Percentiles rank a stretch among this genome's conserved stretches.
Evolutionary conservation across 2,888 invertebrate genomes (phyloP).

Genomic region (Epinotia ramella): DNA sequence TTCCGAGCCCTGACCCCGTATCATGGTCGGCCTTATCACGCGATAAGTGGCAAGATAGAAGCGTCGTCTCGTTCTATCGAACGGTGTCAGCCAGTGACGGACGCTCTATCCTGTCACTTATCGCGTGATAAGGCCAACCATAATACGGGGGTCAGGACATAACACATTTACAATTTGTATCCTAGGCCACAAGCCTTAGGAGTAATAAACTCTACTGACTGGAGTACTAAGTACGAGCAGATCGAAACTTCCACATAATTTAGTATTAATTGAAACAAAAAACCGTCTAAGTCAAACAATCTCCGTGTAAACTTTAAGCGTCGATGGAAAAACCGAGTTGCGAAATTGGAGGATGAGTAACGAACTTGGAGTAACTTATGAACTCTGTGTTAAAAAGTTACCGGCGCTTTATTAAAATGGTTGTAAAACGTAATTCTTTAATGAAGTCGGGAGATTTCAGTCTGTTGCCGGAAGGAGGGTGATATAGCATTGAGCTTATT

Average conservation of each 20-base stretch:
- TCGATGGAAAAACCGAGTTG: slow-evolving; percentile 18
- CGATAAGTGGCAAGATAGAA: too few species aligned
- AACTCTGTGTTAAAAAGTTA: slow-evolving; percentile 8
- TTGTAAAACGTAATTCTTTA: neutral
- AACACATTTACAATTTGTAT: too few species aligned
- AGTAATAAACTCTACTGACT: too few species aligned
- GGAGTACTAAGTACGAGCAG: neutral
- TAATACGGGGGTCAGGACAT: too few species aligned
- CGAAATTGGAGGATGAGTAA: slow-evolving; percentile 18
- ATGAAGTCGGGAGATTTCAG: neutral
- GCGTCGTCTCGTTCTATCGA: too few species aligned
- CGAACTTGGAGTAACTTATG: slow-evolving; percentile 13
- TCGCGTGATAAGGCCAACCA: too few species aligned
- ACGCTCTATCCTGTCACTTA: too few species aligned
- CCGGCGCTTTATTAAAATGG: slow-evolving; percentile 8
- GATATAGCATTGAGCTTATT: too few species aligned
- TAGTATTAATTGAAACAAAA: slow-evolving; percentile 18
- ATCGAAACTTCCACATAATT: neutral
- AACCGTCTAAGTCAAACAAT: slow-evolving; percentile 27
- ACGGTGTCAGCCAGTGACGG: too few species aligned
- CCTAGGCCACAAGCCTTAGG: too few species aligned
- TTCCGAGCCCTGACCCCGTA: too few species aligned
- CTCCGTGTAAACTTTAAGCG: slow-evolving; percentile 14
- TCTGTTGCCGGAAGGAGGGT: neutral
- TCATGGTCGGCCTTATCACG: too few species aligned